A percentile compares a stretch with the other conserved stretches of the same genome.
These are phyloP conservation scores for Drosophila gunungcola DNA, from an alignment of 1,140 invertebrate species.

Conservation along the genomic window DNA sequence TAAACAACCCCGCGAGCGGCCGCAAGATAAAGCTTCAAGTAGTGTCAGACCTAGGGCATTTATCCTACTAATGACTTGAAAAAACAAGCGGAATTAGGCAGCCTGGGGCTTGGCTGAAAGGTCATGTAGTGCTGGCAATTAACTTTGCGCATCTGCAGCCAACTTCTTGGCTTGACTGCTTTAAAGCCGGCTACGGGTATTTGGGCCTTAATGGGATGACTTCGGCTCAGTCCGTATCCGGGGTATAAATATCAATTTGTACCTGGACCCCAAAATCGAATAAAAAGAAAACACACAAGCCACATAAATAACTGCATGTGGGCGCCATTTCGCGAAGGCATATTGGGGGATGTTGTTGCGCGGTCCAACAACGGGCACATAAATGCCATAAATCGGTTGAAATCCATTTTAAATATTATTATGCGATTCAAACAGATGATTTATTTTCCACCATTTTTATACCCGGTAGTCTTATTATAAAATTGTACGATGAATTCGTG, in stretches of 20 bases:
- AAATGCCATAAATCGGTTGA: conserved; percentile 60
- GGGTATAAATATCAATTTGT: conserved; percentile 72
- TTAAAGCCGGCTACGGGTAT: conserved; percentile 28
- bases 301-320: conserved; percentile 63
- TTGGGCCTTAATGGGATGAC: conserved; percentile 25
- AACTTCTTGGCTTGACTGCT: conserved; percentile 14
- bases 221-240: conserved; percentile 11
- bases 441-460: conserved; percentile 11
- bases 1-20: background rate
- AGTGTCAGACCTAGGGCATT: conserved; percentile 15
- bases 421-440: conserved; percentile 38
- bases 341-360: background rate
- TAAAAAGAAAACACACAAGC: conserved; percentile 44
- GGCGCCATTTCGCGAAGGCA: conserved; percentile 18
- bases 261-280: conserved; percentile 38
- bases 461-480: background rate
- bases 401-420: conserved; percentile 73
- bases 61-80: conserved; percentile 48
- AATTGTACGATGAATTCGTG: background rate
- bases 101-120: conserved; percentile 8
- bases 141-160: conserved; percentile 5
- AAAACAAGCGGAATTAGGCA: conserved; percentile 12
- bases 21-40: background rate
- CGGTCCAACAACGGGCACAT: conserved; percentile 18
- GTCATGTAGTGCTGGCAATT: conserved; percentile 13